These are phyloP conservation scores for Pelecanus crispus DNA, from an alignment of 2,113 vertebrate genomes.

Conservation along the genomic window DNA sequence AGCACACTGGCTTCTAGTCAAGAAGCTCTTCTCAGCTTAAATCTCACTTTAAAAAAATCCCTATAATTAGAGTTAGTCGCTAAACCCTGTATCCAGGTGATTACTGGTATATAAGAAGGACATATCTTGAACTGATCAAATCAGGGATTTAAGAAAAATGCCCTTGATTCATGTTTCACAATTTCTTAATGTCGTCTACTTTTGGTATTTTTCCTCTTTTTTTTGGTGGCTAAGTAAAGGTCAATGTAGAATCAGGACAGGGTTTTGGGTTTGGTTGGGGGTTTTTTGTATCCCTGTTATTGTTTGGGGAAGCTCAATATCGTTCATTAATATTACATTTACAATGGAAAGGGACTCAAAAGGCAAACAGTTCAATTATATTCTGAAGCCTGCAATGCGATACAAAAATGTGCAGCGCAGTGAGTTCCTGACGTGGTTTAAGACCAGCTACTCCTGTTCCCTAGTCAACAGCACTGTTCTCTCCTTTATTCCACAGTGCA, in stretches of 20 bases:
- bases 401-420: neutral
- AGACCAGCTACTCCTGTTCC: neutral
- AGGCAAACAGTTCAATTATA: neutral
- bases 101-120: neutral
- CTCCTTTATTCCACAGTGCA: neutral
- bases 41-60: conserved; percentile 32
- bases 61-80: conserved; percentile 53
- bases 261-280: neutral
- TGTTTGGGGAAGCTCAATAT: neutral
- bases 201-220: neutral
- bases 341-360: neutral
- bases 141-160: neutral
- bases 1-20: conserved; percentile 30
- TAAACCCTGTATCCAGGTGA: conserved; percentile 30
- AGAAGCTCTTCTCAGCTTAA: conserved; percentile 54
- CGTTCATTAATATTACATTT: conserved; percentile 28
- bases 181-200: neutral
- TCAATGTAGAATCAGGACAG: neutral
- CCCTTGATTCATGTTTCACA: neutral
- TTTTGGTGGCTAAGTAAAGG: neutral
- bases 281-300: neutral
- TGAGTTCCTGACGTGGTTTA: neutral
- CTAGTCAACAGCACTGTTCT: neutral
- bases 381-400: neutral
- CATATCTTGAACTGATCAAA: neutral